Evolutionary conservation across 2,888 invertebrate species (phyloP), one percentile per base, ranked within the genome.

Genomic region (Morpho achilles): DNA sequence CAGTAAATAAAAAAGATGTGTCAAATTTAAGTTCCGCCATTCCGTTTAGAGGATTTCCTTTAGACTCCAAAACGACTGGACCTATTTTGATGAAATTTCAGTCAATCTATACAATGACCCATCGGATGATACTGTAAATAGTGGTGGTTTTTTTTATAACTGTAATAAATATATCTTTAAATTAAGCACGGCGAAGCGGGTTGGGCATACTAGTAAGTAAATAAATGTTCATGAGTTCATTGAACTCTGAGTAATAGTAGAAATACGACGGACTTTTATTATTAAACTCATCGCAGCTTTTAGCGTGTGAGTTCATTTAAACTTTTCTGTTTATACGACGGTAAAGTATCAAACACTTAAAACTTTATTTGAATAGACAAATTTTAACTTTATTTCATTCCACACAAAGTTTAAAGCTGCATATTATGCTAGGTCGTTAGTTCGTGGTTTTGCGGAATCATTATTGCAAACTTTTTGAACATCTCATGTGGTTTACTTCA

Each of bases 381-480:
- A 5, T 52, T 47, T 57, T 1, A 51, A 57, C 52, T 57, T 41
- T 57, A 42, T 48, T 5, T 7, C 22, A 52, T 43, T 51, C 8
- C 1, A 0, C 0, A 48, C 41, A 52, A 57, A 52, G 57, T 48
- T 43, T 16, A 43, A 52, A 57, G 32, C 48, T 1, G 49, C 6
- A 16, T 55, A 32, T 49, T 39, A 32, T 9, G 8, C 39, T 55
- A 7, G 44, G 9, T 50, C 44, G 55, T 55, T 50, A 55, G 55
- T 50, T 43, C 50, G 57, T 54, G 59, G 57, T 55, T 62, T n/a
- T 57, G 44, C 54, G 44, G 70, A 71, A 75, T 77, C 76, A 76
- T 77, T 75, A 76, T 71, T 55, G 68, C 65, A 68, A 71, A 68
- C 69, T 73, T 71, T 70, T 49, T 69, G 68, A 70, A 68, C 67